Base-by-base conservation (phyloP, 2,888 invertebrate species). In the Lepidonotus clava region DNA sequence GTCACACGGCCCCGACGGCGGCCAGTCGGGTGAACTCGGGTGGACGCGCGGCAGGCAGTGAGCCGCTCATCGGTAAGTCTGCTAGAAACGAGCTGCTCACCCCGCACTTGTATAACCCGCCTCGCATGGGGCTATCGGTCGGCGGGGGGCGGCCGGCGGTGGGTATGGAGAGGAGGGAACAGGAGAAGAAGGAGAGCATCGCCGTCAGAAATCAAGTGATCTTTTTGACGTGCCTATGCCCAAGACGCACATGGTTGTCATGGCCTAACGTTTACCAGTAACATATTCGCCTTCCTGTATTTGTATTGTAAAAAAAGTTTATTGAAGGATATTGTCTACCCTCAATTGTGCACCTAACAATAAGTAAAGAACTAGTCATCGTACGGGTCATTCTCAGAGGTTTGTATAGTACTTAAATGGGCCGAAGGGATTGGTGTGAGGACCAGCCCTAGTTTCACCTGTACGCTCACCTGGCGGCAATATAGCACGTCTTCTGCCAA, bases 51-150 rank as follows among this genome's bases (percentile, higher is more conserved):
- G 76, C 76, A 38, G 76, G 36, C 76, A 1, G 21, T 6, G 38
- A 40, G 38, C 76, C 34, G 36, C 76, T 61, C 76, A 34, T 38
- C 8, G 18, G 76, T 76, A 24, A 34, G 34, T 40, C 76, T 76
- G 40, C 38, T 76, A 76, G 38, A 40, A 76, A 40, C 76, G 38
- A 40, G 76, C 38, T 34, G 38, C 38, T 36, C 61, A 28, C 14
- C 38, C 76, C 76, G 76, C 76, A 76, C 76, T 76, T 76, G 76
- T 76, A 76, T 76, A 76, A 76, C 76, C 76, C 76, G 36, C 18
- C 6, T n/a, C 38, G 38, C 2, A 38, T 38, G 40, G 36, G 38
- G 38, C 76, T 76, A 36, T 18, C 4, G 40, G n/a, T 24, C 76
- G 6, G 76, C 38, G 6, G 38, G 76, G 76, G 76, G 38, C 38